Base-by-base conservation (phyloP, 1,140 invertebrate genomes). In the Drosophila orosa region DNA sequence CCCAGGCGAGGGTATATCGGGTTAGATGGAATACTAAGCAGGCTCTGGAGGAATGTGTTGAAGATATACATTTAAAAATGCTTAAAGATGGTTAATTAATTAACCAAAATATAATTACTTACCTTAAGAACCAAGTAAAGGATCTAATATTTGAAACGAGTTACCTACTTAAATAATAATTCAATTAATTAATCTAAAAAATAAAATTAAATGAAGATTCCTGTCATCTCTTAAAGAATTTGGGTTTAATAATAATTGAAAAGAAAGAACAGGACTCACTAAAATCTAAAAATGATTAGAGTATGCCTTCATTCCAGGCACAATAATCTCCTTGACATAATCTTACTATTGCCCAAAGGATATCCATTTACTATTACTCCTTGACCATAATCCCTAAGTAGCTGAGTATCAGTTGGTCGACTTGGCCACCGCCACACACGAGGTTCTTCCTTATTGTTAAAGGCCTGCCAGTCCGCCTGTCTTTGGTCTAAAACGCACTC, bases 401-500 rank as follows among this genome's bases (percentile, higher is more conserved):
- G n/a, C 25, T 31, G 37, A 48, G 69, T 73, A 73, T n/a, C 67
- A 10, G 3, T 37, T 12, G 55, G 71, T 74, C 72, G 71, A 63
- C 27, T 57, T 13, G 13, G 10, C 0, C 3, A 4, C 22, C 17
- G 19, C 6, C 29, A 33, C 29, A 56, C 35, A 56, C 29, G 50
- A 52, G 50, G 29, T 10, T 65, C 72, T 74, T 74, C 52, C 39
- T 61, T 72, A 27, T 45, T 73, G 55, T 54, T 60, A 31, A 57
- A 42, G 24, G 57, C 47, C 52, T 78, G 74, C 60, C 73, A 59
- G 55, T 42, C 56, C 57, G 62, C 48, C 55, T 68, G 74, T 68
- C 80, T 89, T 89, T 89, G 84, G 84, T 89, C 84, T 89, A 89
- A 89, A 89, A 83, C 73, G 74, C 85, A 80, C 62, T 47, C 25